Percentiles rank a stretch among this genome's conserved stretches.
phyloP scores from a whole-genome alignment of 2,888 invertebrate genomes.

The Drosophila tripunctata region DNA sequence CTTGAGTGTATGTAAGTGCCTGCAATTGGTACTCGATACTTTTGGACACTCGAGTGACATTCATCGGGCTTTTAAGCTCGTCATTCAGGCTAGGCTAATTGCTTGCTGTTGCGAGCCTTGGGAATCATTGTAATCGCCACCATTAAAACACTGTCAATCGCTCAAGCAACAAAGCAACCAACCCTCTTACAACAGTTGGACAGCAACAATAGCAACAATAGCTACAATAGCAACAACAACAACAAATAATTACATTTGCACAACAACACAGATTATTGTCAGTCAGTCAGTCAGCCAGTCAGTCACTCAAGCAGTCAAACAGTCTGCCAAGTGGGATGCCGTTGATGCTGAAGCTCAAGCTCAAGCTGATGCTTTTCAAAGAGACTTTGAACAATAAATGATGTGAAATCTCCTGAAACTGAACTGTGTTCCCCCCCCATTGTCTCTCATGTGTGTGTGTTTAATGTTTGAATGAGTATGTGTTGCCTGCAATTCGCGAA shows the following conservation, averaged over 20 bases:
- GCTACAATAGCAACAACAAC: slow-evolving; percentile 38
- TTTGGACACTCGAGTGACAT: slow-evolving; percentile 35
- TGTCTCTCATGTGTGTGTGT: slow-evolving; percentile 11
- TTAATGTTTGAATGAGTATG: not conserved
- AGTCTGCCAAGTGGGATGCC: slow-evolving; percentile 61
- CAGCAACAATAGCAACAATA: slow-evolving; percentile 19
- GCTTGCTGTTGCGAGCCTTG: slow-evolving; percentile 40
- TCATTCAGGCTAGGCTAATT: slow-evolving; percentile 54
- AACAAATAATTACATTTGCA: slow-evolving; percentile 66
- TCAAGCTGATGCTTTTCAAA: slow-evolving; percentile 59
- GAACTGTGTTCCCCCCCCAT: slow-evolving; percentile 21
- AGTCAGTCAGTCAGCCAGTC: slow-evolving; percentile 64
- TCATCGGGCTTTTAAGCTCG: slow-evolving; percentile 32
- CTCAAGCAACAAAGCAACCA: slow-evolving; percentile 37
- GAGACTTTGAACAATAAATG: slow-evolving; percentile 70
- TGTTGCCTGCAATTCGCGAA: slow-evolving; percentile 53
- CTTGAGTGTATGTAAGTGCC: slow-evolving; percentile 11
- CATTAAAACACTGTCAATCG: slow-evolving; percentile 69
- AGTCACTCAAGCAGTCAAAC: slow-evolving; percentile 67
- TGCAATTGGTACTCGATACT: slow-evolving; percentile 31
- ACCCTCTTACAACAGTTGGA: slow-evolving; percentile 40
- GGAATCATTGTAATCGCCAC: slow-evolving; percentile 68
- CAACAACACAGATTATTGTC: slow-evolving; percentile 63
- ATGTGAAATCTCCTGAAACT: slow-evolving; percentile 68
- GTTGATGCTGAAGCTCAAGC: slow-evolving; percentile 34